phyloP scores from a whole-genome alignment of 2,113 vertebrate species.

The Mesocricetus auratus region DNA sequence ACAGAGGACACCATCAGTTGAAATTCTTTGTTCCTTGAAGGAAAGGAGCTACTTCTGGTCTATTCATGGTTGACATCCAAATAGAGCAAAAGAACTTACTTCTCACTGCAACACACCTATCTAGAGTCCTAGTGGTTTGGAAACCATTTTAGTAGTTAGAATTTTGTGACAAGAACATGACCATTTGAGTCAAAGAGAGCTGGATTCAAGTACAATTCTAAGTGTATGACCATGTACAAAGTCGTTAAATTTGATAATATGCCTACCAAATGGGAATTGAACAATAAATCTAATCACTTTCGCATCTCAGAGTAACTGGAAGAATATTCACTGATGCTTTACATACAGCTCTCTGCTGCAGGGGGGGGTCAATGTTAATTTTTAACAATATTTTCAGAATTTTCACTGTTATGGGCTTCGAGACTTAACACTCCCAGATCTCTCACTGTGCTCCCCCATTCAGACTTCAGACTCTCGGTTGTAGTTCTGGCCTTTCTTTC shows the following conservation, averaged over 20 bases:
- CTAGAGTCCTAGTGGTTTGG: neutral
- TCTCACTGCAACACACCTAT: neutral
- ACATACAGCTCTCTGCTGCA: neutral
- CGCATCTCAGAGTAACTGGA: neutral
- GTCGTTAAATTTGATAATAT: slow-evolving; percentile 18
- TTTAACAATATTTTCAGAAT: neutral
- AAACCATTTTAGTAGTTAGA: neutral
- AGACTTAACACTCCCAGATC: neutral
- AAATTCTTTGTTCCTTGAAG: neutral
- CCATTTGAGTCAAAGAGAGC: neutral
- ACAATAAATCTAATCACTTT: neutral
- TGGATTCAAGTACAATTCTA: neutral
- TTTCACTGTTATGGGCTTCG: neutral
- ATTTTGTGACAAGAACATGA: neutral
- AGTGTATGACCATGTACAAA: neutral
- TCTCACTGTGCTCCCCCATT: neutral
- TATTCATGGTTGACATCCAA: neutral
- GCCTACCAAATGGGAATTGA: neutral
- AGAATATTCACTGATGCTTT: neutral
- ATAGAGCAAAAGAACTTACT: neutral
- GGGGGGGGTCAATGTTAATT: neutral
- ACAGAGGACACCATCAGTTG: too few relatives aligned
- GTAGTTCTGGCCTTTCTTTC: neutral
- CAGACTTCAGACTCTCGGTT: neutral
- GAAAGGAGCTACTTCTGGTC: neutral